A percentile compares a stretch with the other conserved stretches of the same genome.
Evolutionary conservation across 2,888 invertebrate genomes (phyloP).

Genomic region (Blomia tropicalis): DNA sequence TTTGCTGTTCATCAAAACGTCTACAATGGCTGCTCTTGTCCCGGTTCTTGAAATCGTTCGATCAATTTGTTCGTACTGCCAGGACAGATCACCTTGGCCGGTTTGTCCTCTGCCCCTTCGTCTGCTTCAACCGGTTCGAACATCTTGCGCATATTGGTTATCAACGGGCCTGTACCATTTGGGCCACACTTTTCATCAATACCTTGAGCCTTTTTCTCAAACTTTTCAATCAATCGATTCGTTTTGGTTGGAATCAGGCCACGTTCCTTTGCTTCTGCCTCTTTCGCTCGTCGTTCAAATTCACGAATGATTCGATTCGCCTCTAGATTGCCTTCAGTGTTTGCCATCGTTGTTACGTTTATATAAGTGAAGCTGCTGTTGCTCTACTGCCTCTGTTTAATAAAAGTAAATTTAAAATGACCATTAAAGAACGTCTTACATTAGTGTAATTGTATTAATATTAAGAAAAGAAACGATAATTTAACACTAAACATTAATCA

Average conservation of each 20-base stretch:
- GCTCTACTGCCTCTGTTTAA: too few species aligned
- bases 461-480: too few species aligned
- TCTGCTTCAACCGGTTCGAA: background rate
- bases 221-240: conserved; percentile 1
- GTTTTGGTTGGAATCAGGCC: background rate
- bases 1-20: too few species aligned
- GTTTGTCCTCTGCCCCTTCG: background rate
- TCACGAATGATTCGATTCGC: conserved; percentile 4
- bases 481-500: too few species aligned
- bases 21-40: background rate
- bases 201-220: conserved; percentile 8
- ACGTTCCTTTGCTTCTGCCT: background rate
- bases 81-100: background rate
- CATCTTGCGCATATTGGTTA: conserved; percentile 1
- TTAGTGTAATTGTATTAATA: too few species aligned
- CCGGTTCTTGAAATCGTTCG: conserved; percentile 1
- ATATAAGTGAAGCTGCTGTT: background rate
- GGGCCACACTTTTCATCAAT: background rate
- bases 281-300: conserved; percentile 8
- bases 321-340: background rate
- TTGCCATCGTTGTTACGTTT: background rate
- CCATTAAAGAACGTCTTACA: too few species aligned
- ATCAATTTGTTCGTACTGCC: conserved; percentile 16
- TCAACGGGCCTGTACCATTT: background rate
- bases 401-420: background rate